Evolutionary conservation across 1,140 invertebrate genomes (phyloP), one percentile per base, ranked within the genome.

Genomic region (Andricus grossulariae): DNA sequence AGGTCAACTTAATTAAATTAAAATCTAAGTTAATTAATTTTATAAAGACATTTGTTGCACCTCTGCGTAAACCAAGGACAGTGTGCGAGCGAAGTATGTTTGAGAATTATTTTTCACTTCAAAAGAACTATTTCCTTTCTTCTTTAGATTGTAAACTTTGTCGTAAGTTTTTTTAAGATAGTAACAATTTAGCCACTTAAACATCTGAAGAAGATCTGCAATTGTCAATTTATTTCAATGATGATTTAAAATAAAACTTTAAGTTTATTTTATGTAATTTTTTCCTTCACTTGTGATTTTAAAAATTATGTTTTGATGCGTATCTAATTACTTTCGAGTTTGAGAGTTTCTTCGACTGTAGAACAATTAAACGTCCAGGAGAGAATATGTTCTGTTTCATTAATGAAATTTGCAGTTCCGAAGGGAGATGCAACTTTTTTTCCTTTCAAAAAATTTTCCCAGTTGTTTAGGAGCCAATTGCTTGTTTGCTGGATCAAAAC

Each of bases 401-500:
- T 86, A 7, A 97, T 83, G 83, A 96, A 96, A 49, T 91, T 87
- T 3, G 93, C 93, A 0, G 95, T 94, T 18, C 92, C 92, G 12
- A 96, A 90, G 0, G 95, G 95, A 21, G 94, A 94, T 57, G 87
- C 85, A 12, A 93, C 83, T 7, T 85, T 70, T 54, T 85, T 82
- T 57, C 93, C 92, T 19, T 90, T 85, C 1, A 92, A 79, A 7
- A 92, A 88, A 50, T 89, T 90, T 3, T 86, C 78, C 93, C 94
- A 95, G 83, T 96, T 93, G 50, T 93, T 93, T 50, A 98, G 84
- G 54, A 98, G 91, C 95, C 96, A 97, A 90, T 99, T 99, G 88
- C 96, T 97, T 0, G 97, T 95, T 93, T 99, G 98, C 88, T 99
- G 98, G 11, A 97, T 94, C 8, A 99, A 92, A 52, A 99, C 97